Conservation (phyloP, 2,888 invertebrate species). For the Melitaea athalia region DNA sequence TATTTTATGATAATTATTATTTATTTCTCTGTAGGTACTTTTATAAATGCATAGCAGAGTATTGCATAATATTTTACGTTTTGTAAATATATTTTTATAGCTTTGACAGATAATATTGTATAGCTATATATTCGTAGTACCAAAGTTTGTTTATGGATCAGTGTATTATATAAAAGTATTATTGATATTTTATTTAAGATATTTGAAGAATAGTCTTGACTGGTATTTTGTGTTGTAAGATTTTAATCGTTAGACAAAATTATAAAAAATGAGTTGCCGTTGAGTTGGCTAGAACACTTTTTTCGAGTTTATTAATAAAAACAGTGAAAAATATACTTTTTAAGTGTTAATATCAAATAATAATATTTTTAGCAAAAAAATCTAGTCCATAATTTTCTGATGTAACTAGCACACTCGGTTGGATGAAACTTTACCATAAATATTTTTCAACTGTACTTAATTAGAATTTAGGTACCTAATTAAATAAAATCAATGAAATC, state of each 20-base stretch:
- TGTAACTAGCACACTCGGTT: neutral
- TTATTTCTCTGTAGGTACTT: conserved; percentile 36
- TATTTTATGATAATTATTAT: conserved; percentile 18
- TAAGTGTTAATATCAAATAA: neutral
- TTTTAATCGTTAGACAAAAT: neutral
- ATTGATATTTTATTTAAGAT: conserved; percentile 41
- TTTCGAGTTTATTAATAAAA: neutral
- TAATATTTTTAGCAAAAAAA: conserved; percentile 14
- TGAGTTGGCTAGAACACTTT: no score
- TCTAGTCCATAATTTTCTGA: conserved; percentile 28
- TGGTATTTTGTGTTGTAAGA: neutral
- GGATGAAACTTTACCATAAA: conserved; percentile 1
- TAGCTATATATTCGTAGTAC: conserved; percentile 54
- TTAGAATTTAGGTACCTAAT: conserved; percentile 28
- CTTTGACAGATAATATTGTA: conserved; percentile 17
- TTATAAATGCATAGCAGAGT: conserved; percentile 47
- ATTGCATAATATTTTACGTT: conserved; percentile 51
- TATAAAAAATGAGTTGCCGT: neutral
- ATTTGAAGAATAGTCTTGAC: conserved; percentile 11
- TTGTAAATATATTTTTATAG: conserved; percentile 28
- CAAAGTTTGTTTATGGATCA: conserved; percentile 51
- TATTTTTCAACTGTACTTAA: conserved; percentile 36
- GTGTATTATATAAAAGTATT: conserved; percentile 51
- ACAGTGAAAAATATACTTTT: neutral
- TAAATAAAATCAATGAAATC: conserved; percentile 5